Evolutionary conservation across 1,140 invertebrate species (phyloP).

Genomic region (Zaprionus vittiger): DNA sequence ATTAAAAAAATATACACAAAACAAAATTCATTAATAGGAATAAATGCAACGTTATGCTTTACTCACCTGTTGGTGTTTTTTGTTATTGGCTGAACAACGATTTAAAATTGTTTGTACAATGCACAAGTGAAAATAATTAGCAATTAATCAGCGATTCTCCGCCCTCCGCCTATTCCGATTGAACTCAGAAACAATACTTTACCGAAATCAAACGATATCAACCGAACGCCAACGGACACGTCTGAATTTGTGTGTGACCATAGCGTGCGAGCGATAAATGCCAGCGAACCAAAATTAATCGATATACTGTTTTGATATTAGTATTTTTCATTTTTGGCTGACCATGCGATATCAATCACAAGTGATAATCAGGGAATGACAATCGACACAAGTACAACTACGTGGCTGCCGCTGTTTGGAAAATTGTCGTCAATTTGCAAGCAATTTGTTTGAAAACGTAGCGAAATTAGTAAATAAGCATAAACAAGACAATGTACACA

Average conservation of each 20-base stretch:
- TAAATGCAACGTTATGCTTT: neutral
- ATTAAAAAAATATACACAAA: no score
- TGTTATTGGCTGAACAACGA: neutral
- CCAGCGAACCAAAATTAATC: neutral
- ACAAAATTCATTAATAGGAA: neutral
- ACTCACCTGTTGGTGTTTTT: neutral
- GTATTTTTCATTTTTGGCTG: constrained; percentile 2
- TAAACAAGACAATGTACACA: constrained; percentile 36
- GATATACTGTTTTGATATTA: neutral
- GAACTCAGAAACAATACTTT: neutral
- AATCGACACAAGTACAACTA: constrained; percentile 62
- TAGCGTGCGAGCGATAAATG: neutral
- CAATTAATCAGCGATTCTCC: neutral
- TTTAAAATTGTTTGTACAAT: neutral
- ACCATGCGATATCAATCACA: constrained; percentile 27
- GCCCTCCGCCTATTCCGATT: neutral
- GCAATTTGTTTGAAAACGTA: neutral
- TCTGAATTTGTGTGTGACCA: constrained; percentile 10
- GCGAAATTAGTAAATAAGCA: constrained; percentile 11
- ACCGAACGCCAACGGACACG: neutral
- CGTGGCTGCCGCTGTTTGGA: constrained; percentile 58
- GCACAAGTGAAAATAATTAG: neutral
- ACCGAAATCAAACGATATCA: neutral
- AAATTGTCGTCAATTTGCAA: constrained; percentile 39
- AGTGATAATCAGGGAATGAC: constrained; percentile 5